phyloP scores from a whole-genome alignment of 1,140 invertebrate species.

The roundworm (Caenorhabditis elegans) region WBcel235 BX284602.5:3267501-3268000 shows the following conservation, averaged over 20 bases:
- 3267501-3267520: no score
- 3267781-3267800: background rate
- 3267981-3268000: constrained; percentile 37
- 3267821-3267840: background rate
- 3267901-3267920: background rate
- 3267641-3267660: no score
- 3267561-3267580: no score
- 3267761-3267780: background rate
- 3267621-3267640: no score
- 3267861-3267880: background rate
- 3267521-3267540: no score
- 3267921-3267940: no score
- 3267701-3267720: background rate
- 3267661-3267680: constrained; percentile 12
- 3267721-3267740: background rate
- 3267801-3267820: background rate
- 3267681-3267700: constrained; percentile 7
- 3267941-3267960: no score
- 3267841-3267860: background rate
- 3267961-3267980: background rate
- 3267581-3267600: no score
- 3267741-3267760: background rate
- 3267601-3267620: no score
- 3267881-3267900: background rate
- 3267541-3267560: no score